phyloP scores from a whole-genome alignment of 2,113 vertebrate species.

The Laterallus jamaicensis region DNA sequence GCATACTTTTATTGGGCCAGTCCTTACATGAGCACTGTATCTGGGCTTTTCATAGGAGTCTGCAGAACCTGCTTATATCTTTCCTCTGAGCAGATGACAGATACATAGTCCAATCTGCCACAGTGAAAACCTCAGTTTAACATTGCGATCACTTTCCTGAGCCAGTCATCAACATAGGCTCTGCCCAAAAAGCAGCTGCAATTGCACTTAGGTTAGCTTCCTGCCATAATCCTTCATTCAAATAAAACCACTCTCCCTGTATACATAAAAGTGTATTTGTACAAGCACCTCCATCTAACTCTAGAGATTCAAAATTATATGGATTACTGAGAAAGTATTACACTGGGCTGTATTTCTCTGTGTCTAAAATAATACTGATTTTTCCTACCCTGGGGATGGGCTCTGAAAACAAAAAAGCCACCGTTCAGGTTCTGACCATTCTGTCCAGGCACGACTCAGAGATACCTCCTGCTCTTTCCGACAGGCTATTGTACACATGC shows the following conservation, averaged over 20 bases:
- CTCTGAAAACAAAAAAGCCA: background rate
- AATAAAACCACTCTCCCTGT: background rate
- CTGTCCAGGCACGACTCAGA: background rate
- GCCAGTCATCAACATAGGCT: background rate
- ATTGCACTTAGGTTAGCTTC: background rate
- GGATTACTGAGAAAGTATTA: background rate
- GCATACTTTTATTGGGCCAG: background rate
- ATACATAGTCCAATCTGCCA: background rate
- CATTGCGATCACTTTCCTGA: background rate
- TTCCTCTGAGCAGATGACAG: background rate
- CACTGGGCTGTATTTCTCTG: background rate
- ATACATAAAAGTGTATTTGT: background rate
- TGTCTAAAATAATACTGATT: background rate
- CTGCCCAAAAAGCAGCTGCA: background rate
- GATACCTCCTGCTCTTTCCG: background rate
- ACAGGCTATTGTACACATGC: slow-evolving; percentile 29
- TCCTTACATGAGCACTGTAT: background rate
- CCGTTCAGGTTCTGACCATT: background rate
- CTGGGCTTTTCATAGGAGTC: background rate
- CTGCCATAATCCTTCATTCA: background rate
- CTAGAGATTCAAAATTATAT: background rate
- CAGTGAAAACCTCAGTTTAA: background rate
- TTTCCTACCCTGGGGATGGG: background rate
- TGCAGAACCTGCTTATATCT: background rate
- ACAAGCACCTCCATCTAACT: accelerated